Conservation (phyloP, 1,140 invertebrate genomes). For the Drosophila kikkawai region DNA sequence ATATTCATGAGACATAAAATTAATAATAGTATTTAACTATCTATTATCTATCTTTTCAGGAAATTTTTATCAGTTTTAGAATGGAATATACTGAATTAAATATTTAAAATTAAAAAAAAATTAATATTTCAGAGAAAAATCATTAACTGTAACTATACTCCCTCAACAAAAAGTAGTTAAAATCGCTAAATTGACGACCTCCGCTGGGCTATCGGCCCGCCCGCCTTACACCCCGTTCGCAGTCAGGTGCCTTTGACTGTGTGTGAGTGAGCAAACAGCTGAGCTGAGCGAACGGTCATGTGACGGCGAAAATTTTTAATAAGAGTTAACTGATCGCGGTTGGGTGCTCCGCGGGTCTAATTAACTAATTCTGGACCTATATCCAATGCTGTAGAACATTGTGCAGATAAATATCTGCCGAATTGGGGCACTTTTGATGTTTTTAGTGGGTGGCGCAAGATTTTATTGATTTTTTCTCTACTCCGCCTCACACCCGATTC, state of each 20-base stretch:
- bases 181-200: constrained; percentile 22
- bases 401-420: neutral
- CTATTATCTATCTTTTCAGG: neutral
- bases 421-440: neutral
- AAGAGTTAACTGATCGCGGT: constrained; percentile 28
- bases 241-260: constrained; percentile 70
- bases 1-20: neutral
- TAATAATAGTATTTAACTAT: neutral
- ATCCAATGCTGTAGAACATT: neutral
- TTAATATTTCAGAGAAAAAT: neutral
- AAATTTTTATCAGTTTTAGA: neutral
- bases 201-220: constrained; percentile 23
- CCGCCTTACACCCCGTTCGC: constrained; percentile 47
- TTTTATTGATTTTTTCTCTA: constrained; percentile 74
- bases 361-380: neutral
- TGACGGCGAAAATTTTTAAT: constrained; percentile 77
- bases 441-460: constrained; percentile 33
- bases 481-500: constrained; percentile 62
- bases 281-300: constrained; percentile 69
- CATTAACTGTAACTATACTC: neutral
- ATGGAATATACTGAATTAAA: neutral
- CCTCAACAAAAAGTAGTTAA: constrained; percentile 34
- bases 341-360: neutral
- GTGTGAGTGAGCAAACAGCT: constrained; percentile 75
- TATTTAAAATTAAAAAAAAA: neutral